These are phyloP conservation scores for Saimiri boliviensis DNA, from an alignment of 2,113 vertebrate species.

Conservation along the genomic window DNA sequence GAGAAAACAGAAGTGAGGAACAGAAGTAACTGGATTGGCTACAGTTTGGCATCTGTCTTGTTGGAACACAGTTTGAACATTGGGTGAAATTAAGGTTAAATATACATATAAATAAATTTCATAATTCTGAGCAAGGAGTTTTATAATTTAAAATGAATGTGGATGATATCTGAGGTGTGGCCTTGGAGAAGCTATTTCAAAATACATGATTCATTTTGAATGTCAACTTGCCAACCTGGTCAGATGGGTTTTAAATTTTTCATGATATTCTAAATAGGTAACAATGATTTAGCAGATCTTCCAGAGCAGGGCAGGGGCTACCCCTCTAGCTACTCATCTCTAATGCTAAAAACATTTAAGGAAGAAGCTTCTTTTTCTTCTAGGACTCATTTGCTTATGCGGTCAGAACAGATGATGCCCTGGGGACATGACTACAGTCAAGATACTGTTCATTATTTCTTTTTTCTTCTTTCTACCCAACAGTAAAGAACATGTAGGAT, in stretches of 20 bases:
- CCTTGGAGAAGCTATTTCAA: not conserved
- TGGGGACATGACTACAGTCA: too few species aligned
- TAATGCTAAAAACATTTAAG: not conserved
- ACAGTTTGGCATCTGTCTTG: too few species aligned
- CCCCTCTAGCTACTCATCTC: not conserved
- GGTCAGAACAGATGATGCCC: accelerated
- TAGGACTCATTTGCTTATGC: not conserved
- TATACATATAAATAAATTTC: not conserved
- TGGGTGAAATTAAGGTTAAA: not conserved
- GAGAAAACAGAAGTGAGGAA: too few species aligned
- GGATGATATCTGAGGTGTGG: not conserved
- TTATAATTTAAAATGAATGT: not conserved
- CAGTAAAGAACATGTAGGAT: not conserved
- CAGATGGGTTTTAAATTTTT: accelerated
- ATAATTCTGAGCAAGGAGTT: not conserved
- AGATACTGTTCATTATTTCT: accelerated
- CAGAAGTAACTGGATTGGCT: too few species aligned
- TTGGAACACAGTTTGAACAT: too few species aligned
- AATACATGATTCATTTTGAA: not conserved
- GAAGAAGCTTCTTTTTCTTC: not conserved
- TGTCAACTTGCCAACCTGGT: not conserved
- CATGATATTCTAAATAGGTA: not conserved
- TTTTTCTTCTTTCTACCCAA: not conserved
- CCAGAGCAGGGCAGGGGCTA: not conserved
- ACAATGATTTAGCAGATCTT: not conserved